Conservation (phyloP, 1,140 invertebrate species). For the Condylostylus longicornis region DNA sequence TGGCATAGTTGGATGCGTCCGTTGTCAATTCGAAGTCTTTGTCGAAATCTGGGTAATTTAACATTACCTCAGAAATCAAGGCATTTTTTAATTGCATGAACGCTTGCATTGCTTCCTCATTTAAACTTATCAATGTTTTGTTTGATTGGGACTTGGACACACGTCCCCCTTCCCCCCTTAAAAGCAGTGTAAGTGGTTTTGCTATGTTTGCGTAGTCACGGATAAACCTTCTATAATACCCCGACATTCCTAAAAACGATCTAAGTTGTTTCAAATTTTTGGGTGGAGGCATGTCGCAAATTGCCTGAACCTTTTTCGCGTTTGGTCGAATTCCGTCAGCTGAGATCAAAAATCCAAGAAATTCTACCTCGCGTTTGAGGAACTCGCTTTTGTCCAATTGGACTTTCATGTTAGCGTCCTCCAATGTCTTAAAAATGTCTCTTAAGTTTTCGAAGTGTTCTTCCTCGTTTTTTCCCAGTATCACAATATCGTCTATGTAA, state of each 20-base stretch:
- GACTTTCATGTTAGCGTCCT: slow-evolving; percentile 7
- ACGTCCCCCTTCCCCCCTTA: slow-evolving; percentile 4
- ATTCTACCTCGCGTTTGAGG: slow-evolving; percentile 8
- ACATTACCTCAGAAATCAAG: slow-evolving; percentile 25
- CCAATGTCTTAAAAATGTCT: slow-evolving; percentile 5
- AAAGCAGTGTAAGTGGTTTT: slow-evolving; percentile 6
- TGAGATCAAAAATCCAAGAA: slow-evolving; percentile 10
- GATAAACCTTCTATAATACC: slow-evolving; percentile 16
- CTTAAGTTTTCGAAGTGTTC: neutral
- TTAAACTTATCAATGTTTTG: slow-evolving; percentile 2
- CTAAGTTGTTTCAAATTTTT: slow-evolving; percentile 7
- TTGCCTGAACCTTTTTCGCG: slow-evolving; percentile 10
- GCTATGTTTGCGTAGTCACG: slow-evolving; percentile 10
- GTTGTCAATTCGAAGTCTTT: slow-evolving; percentile 20
- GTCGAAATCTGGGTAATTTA: slow-evolving; percentile 24
- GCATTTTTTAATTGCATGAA: slow-evolving; percentile 29
- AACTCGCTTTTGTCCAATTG: slow-evolving; percentile 10
- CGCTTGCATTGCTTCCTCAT: slow-evolving; percentile 12
- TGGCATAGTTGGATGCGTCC: slow-evolving; percentile 17
- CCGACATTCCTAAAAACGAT: slow-evolving; percentile 8
- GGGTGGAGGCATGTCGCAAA: slow-evolving; percentile 8
- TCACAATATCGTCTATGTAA: neutral
- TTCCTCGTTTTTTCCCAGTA: neutral
- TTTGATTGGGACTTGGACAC: slow-evolving; percentile 3
- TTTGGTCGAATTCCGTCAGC: slow-evolving; percentile 10